These are phyloP conservation scores for Oasisia sp. DNA, from an alignment of 2,888 invertebrate genomes.

Conservation along the genomic window DNA sequence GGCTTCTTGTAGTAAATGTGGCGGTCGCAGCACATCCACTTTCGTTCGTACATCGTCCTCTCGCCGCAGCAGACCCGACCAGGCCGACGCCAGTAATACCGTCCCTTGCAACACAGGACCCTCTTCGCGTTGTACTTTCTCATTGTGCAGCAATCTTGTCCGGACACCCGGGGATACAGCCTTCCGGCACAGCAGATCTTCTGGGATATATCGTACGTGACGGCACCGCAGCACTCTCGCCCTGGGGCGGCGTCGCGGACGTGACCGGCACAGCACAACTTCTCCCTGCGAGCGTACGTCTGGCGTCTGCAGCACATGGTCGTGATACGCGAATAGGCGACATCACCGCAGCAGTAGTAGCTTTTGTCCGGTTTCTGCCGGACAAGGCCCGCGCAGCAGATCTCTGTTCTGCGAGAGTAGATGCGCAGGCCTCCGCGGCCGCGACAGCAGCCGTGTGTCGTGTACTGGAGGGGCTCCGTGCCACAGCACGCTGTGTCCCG, in stretches of 20 bases:
- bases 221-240: not conserved
- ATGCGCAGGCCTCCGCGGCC: not conserved
- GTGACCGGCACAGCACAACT: not conserved
- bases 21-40: too few relatives aligned
- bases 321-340: not conserved
- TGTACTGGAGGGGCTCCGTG: not conserved
- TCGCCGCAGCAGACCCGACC: too few relatives aligned
- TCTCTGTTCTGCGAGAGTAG: not conserved
- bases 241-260: not conserved
- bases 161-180: not conserved
- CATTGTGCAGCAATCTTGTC: too few relatives aligned
- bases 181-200: not conserved
- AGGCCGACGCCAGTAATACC: too few relatives aligned
- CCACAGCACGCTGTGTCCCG: not conserved
- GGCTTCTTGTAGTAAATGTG: too few relatives aligned
- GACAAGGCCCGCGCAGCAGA: not conserved
- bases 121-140: too few relatives aligned
- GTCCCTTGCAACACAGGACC: too few relatives aligned
- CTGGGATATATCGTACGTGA: not conserved
- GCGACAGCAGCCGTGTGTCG: not conserved
- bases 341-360: constrained; percentile 4
- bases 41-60: too few relatives aligned
- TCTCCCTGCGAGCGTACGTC: not conserved
- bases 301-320: not conserved
- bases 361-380: not conserved